Evolutionary conservation across 2,797 vertebrate genomes (phyloP).

Genomic region (Tadarida brasiliensis): DNA sequence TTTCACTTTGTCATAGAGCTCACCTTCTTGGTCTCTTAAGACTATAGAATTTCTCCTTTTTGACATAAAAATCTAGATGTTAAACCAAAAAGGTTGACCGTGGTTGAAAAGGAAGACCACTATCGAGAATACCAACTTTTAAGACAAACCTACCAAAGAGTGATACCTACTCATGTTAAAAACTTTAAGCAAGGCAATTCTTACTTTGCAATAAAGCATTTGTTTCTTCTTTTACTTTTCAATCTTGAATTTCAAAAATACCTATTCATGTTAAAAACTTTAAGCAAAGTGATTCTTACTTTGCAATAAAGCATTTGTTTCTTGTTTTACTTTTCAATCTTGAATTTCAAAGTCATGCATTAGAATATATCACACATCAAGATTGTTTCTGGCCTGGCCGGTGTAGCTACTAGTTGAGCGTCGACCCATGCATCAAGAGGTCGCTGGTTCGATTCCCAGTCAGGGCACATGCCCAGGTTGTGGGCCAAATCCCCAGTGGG

Average conservation of each 20-base stretch:
- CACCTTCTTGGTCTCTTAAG: background rate
- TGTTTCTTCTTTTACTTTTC: background rate
- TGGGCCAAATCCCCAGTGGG: no score
- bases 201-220: constrained; percentile 5
- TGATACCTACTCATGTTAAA: constrained; percentile 20
- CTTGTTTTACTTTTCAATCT: background rate
- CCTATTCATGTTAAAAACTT: constrained; percentile 46
- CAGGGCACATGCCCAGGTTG: no score
- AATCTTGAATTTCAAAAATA: constrained; percentile 30
- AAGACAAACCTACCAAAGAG: constrained; percentile 38
- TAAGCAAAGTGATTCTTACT: constrained; percentile 40
- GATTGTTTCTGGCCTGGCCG: background rate
- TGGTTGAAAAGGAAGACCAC: constrained; percentile 26
- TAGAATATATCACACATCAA: constrained; percentile 1
- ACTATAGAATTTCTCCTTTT: constrained; percentile 29
- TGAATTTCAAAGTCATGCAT: constrained; percentile 51
- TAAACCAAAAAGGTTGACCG: constrained; percentile 36
- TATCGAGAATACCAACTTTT: constrained; percentile 54
- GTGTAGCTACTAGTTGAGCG: no score
- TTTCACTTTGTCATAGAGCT: background rate
- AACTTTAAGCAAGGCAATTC: constrained; percentile 52
- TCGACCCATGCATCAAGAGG: no score
- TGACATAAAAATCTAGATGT: constrained; percentile 52
- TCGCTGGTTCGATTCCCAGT: no score
- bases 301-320: background rate